These are phyloP conservation scores for Aegotheles bennettii DNA, from an alignment of 2,113 vertebrate genomes.

Conservation along the genomic window DNA sequence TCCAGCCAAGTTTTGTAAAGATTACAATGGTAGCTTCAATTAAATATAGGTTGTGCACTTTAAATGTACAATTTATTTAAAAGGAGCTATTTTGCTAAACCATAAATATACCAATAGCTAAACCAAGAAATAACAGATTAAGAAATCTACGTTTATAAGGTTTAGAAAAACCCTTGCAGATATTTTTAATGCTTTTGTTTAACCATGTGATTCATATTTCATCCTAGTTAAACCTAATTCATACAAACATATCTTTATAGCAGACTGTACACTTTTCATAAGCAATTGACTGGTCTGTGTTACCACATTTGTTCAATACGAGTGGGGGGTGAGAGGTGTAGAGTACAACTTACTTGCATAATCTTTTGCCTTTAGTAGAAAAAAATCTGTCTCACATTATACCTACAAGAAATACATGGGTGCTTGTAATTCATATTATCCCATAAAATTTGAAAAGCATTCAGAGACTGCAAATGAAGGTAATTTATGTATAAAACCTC, in stretches of 20 bases:
- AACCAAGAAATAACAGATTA: constrained; percentile 13
- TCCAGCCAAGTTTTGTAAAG: constrained; percentile 44
- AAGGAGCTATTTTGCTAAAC: constrained; percentile 39
- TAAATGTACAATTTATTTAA: constrained; percentile 31
- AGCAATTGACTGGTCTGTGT: background rate
- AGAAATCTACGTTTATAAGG: background rate
- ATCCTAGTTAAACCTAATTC: background rate
- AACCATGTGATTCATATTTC: background rate
- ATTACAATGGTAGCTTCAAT: constrained; percentile 50
- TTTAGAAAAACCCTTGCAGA: background rate
- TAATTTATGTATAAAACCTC: constrained; percentile 59
- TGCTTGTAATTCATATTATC: constrained; percentile 42
- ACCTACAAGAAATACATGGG: constrained; percentile 7
- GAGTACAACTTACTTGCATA: background rate
- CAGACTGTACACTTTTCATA: background rate
- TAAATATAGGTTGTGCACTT: constrained; percentile 37
- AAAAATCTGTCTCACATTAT: background rate
- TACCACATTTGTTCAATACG: background rate
- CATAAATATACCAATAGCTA: constrained; percentile 4
- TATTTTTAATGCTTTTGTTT: background rate
- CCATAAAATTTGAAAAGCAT: constrained; percentile 47
- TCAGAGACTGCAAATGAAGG: constrained; percentile 39
- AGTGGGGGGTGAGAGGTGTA: background rate
- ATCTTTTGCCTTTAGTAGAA: background rate
- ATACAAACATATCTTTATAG: background rate